phyloP scores from a whole-genome alignment of 2,113 vertebrate genomes.

The Cryptotis parvus region DNA sequence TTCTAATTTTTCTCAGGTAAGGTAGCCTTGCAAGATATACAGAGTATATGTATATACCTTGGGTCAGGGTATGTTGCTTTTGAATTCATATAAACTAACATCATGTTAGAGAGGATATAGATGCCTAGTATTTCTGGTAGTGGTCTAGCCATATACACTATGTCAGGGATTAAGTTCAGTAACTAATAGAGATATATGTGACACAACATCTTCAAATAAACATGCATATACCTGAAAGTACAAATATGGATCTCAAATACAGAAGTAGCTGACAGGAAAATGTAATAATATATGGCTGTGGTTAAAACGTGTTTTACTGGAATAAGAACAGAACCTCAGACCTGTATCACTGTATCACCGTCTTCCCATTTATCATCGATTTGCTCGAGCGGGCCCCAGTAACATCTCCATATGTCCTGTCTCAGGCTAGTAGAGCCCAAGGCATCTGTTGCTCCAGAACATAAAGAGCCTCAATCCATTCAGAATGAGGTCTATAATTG shows the following conservation, averaged over 20 bases:
- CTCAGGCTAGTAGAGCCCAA: too few relatives aligned
- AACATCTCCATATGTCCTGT: too few relatives aligned
- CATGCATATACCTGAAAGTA: not conserved
- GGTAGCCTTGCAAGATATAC: not conserved
- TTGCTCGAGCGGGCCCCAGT: too few relatives aligned
- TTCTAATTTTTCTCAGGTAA: not conserved
- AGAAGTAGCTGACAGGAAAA: not conserved
- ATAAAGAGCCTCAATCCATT: too few relatives aligned
- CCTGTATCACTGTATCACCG: too few relatives aligned
- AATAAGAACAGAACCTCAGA: too few relatives aligned
- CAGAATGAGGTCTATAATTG: too few relatives aligned
- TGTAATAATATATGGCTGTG: not conserved
- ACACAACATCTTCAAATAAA: not conserved
- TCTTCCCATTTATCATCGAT: too few relatives aligned
- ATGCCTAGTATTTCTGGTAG: not conserved
- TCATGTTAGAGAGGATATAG: not conserved
- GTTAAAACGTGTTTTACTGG: too few relatives aligned
- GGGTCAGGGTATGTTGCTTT: constrained; percentile 13
- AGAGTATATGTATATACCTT: not conserved
- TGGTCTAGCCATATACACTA: not conserved
- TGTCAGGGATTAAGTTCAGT: not conserved
- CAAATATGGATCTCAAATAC: not conserved
- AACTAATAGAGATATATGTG: not conserved
- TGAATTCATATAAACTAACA: not conserved
- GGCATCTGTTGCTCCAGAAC: too few relatives aligned